These are phyloP conservation scores for Lasioglossum zephyrum DNA, from an alignment of 2,888 invertebrate genomes.

Conservation along the genomic window DNA sequence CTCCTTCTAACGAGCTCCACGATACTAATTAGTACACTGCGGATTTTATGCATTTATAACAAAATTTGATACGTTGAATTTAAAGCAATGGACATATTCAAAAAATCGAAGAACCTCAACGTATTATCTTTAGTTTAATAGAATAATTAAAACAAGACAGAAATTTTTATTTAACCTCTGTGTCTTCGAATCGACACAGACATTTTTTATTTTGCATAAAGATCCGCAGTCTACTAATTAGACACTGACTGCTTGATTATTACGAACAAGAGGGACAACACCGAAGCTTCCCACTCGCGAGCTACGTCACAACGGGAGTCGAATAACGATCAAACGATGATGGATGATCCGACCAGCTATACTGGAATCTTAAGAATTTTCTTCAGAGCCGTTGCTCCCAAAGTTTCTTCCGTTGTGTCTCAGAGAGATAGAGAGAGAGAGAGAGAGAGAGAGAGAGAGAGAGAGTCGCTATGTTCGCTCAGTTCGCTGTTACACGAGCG, in stretches of 20 bases:
- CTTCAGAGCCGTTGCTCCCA: background rate
- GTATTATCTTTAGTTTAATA: no score
- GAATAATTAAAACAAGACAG: no score
- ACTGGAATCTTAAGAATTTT: slow-evolving; percentile 10
- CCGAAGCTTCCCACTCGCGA: background rate
- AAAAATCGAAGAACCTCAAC: no score
- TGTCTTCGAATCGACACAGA: no score
- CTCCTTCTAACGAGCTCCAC: background rate
- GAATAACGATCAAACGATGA: slow-evolving; percentile 19
- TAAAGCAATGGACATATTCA: no score
- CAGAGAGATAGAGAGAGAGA: background rate
- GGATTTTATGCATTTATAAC: no score
- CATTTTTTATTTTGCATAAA: no score
- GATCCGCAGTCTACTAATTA: background rate
- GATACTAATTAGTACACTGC: background rate
- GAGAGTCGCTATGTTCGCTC: background rate
- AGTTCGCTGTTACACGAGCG: background rate
- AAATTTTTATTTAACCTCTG: no score
- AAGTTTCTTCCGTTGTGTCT: slow-evolving; percentile 4
- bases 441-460: background rate
- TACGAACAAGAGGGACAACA: background rate
- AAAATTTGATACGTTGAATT: no score
- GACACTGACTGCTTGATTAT: background rate
- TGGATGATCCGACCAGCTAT: slow-evolving; percentile 21
- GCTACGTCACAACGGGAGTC: background rate